Conservation (phyloP, 1,140 invertebrate species). For the Leptonema lineaticorne region DNA sequence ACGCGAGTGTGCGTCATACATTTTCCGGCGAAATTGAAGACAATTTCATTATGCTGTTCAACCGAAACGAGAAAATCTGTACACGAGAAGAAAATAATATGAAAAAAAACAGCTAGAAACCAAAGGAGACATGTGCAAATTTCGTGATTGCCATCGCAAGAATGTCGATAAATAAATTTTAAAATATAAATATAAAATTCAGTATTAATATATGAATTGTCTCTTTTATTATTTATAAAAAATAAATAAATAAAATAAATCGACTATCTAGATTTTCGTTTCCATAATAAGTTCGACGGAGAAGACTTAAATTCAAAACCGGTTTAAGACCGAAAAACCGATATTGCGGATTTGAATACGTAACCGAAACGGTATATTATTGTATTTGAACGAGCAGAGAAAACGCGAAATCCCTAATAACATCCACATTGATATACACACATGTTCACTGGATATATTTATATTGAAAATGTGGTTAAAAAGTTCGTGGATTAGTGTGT, state of each 20-base stretch:
- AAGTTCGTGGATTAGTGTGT: too few relatives aligned
- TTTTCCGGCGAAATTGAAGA: conserved; percentile 5
- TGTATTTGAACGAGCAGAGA: background rate
- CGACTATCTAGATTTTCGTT: too few relatives aligned
- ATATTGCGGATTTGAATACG: conserved; percentile 9
- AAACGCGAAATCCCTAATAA: background rate
- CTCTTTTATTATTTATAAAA: too few relatives aligned
- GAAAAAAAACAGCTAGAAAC: too few relatives aligned
- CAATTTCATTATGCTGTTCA: conserved; percentile 3
- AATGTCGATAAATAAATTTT: too few relatives aligned
- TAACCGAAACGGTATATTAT: background rate
- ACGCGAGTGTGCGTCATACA: background rate
- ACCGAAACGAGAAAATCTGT: background rate
- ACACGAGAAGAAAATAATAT: background rate
- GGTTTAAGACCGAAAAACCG: background rate
- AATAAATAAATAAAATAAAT: too few relatives aligned
- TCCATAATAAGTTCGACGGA: background rate
- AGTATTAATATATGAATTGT: too few relatives aligned
- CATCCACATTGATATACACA: background rate
- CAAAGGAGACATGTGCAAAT: too few relatives aligned
- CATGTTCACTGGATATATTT: too few relatives aligned
- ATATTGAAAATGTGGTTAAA: too few relatives aligned
- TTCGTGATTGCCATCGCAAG: too few relatives aligned
- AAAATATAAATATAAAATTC: too few relatives aligned
- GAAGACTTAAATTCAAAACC: background rate